Percentiles rank a stretch among this genome's conserved stretches.
Evolutionary conservation across 1,140 invertebrate species (phyloP).

Genomic region (Tyrophagus putrescentiae): DNA sequence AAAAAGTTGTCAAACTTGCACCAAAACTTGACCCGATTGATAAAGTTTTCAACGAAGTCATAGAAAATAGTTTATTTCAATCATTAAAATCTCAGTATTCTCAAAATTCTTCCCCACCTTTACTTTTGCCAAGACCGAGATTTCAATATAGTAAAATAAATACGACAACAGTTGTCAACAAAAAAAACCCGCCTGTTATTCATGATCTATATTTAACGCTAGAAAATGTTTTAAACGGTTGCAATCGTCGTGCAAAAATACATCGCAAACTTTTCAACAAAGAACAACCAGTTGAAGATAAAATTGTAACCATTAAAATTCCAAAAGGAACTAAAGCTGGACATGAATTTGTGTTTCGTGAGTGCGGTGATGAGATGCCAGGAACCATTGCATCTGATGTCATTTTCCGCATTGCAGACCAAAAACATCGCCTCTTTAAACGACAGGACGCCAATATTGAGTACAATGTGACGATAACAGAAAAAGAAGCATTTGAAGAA

Average conservation of each 20-base stretch:
- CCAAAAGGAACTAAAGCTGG: background rate
- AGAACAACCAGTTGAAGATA: background rate
- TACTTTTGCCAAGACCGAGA: too few relatives aligned
- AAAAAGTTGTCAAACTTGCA: too few relatives aligned
- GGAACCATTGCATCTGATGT: too few relatives aligned
- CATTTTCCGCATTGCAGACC: background rate
- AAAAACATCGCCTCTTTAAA: background rate
- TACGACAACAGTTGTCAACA: background rate
- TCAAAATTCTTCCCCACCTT: too few relatives aligned
- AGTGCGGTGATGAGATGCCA: background rate
- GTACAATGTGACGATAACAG: background rate
- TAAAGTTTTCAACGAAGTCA: too few relatives aligned
- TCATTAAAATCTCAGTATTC: too few relatives aligned
- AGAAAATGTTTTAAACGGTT: background rate
- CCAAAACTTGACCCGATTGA: too few relatives aligned
- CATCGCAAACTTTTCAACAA: background rate
- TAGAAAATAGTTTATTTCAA: too few relatives aligned
- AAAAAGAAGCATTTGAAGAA: too few relatives aligned
- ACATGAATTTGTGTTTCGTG: background rate
- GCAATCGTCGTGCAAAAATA: background rate
- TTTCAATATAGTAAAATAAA: too few relatives aligned
- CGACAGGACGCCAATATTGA: background rate
- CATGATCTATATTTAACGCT: background rate
- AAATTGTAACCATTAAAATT: background rate
- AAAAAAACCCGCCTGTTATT: background rate